Evolutionary conservation across 1,140 invertebrate genomes (phyloP), one percentile per base, ranked within the genome.

Genomic region (Trachymyrmex septentrionalis): DNA sequence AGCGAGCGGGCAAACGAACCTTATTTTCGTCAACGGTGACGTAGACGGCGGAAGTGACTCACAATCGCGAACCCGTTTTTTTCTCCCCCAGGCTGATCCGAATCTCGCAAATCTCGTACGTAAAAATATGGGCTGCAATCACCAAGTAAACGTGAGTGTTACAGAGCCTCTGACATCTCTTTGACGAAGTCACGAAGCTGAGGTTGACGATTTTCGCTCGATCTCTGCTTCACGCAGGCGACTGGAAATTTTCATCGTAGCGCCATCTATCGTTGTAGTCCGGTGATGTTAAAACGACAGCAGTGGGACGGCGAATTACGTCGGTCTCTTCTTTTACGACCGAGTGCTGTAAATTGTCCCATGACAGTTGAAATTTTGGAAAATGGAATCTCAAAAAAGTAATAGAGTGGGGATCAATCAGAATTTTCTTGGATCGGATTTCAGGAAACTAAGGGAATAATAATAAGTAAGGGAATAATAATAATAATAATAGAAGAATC

Each of bases 41-140:
- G 85, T 86, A 71, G 55, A 64, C 34, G 55, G 76, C 85, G 85
- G 85, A 86, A 86, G 55, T 86, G 85, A 82, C 64, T 86, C 85
- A 86, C 63, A 66, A 50, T 48, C 66, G 38, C 34, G 12, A 38
- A 24, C 44, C 10, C 19, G 9, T 6, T 1, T 64, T 64, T 19
- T 48, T 64, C 9, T 14, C 24, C 7, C 50, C 64, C 59, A 24
- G n/a, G 24, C 27, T 19, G 67, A 38, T 16, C n/a, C 24, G n/a
- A 78, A 30, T 30, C 24, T 24, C 14, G 67, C n/a, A 27, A 12
- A 73, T 30, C 19, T 34, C 34, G 16, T 10, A 50, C 21, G 57
- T 48, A 21, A 4, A 77, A 48, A 30, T 19, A 34, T 63, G 59
- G 38, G 4, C 38, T 30, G 80, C 38, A 61, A 75, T 21, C 59